Percentiles rank a stretch among this genome's conserved stretches.
These are phyloP conservation scores for Brachyptera risi DNA, from an alignment of 2,888 invertebrate genomes.

Conservation along the genomic window DNA sequence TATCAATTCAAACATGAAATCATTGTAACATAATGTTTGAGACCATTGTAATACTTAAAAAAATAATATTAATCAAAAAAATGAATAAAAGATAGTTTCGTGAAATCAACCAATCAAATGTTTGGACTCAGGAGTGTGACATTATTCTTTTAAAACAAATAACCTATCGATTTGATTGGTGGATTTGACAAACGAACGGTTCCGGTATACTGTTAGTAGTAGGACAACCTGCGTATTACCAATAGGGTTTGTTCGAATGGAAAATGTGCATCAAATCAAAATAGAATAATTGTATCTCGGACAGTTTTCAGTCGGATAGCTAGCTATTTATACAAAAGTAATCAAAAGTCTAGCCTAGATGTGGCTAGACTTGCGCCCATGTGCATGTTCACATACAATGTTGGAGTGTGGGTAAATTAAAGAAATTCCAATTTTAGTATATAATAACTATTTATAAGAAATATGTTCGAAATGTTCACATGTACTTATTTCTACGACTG, in stretches of 20 bases:
- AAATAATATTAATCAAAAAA: neutral
- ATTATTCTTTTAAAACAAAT: constrained; percentile 12
- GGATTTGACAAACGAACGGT: constrained; percentile 11
- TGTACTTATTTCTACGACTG: neutral
- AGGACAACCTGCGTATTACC: too few relatives aligned
- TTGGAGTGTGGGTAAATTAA: too few relatives aligned
- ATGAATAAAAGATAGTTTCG: neutral
- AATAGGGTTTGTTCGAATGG: neutral
- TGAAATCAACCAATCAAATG: constrained; percentile 29
- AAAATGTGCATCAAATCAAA: neutral
- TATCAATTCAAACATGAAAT: constrained; percentile 7
- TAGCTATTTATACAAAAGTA: too few relatives aligned
- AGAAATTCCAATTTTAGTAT: neutral
- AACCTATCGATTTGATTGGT: constrained; percentile 24
- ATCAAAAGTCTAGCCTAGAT: too few relatives aligned
- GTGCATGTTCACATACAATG: too few relatives aligned
- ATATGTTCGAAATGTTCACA: neutral
- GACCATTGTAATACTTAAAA: neutral
- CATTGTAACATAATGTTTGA: neutral
- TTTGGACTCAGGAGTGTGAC: constrained; percentile 28
- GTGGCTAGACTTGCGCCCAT: too few relatives aligned
- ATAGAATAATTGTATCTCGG: neutral
- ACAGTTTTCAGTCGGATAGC: too few relatives aligned
- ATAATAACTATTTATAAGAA: too few relatives aligned
- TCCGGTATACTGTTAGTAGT: neutral